Base-by-base conservation (phyloP, 2,888 invertebrate genomes). In the Nephrocerus scutellatus region DNA sequence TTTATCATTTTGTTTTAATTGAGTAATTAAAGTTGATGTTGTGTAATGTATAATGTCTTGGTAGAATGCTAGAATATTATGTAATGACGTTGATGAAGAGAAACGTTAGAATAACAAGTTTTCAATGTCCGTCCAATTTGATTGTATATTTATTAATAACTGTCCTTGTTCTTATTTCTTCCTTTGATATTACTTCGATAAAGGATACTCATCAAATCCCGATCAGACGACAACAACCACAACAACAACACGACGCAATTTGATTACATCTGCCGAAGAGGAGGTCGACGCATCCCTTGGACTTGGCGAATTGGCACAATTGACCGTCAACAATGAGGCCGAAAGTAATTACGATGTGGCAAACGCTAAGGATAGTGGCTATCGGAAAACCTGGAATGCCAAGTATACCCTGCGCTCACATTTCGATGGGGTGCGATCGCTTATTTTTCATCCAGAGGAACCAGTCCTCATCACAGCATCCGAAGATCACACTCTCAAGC, bases 401-500 rank as follows among this genome's bases (percentile, higher is more conserved):
- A 96, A 96, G 72, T 96, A 95, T 66, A 95, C 95, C 41, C 74
- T 97, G 60, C 80, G 90, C 53, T 90, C 90, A 63, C 92, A 93
- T 72, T 93, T 92, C 62, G 92, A 93, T 62, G 88, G 88, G 59
- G 79, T 92, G 30, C 77, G 92, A 57, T 87, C 91, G 45, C 73
- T 93, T 41, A 89, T 89, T 52, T 93, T 93, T 74, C 92, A 92
- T 72, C 95, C 96, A 38, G 84, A 84, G 47, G 96, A 97, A 65
- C 88, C 95, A 41, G 92, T 97, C 41, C 75, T 98, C 43, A 89
- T 98, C 60, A 97, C 98, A 19, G 97, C 95, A 24, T 93, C 93
- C 41, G 98, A 99, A 70, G 98, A 99, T 74, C 93, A 96, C 70
- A 97, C 97, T 33, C 76, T 98, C 28, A 99, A 99, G 72, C 73